These are phyloP conservation scores for Odocoileus virginianus DNA, from an alignment of 2,113 vertebrate genomes.

Conservation along the genomic window DNA sequence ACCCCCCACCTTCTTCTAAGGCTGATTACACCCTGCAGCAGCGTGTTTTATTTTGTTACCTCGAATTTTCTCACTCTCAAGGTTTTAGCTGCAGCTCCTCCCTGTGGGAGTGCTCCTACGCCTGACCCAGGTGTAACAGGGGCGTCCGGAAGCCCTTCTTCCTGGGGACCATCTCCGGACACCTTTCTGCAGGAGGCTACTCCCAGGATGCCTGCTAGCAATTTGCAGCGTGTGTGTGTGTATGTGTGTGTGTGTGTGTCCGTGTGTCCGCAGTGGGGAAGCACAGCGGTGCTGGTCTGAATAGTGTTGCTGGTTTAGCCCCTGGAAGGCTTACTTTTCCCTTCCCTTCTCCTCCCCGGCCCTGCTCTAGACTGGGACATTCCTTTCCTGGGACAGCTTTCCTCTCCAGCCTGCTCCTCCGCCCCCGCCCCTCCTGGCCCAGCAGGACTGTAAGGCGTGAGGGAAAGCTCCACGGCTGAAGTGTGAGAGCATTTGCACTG, in stretches of 20 bases:
- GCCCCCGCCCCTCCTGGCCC: no score
- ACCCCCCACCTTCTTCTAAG: not conserved
- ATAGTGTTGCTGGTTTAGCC: not conserved
- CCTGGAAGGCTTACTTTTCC: not conserved
- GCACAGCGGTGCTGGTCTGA: not conserved
- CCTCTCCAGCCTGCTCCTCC: not conserved
- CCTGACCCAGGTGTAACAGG: not conserved
- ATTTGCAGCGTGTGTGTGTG: not conserved
- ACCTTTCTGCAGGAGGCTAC: not conserved
- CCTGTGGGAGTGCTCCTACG: not conserved
- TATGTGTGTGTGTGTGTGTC: not conserved
- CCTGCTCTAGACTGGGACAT: not conserved
- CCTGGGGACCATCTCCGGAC: not conserved
- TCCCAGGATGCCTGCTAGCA: not conserved
- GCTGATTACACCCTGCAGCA: not conserved
- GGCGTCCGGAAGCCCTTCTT: not conserved
- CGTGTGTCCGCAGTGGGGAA: not conserved
- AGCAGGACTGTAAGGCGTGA: rapidly evolving
- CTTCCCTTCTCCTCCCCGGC: not conserved
- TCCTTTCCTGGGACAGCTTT: not conserved
- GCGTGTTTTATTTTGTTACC: not conserved
- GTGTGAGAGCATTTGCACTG: rapidly evolving
- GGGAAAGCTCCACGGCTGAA: not conserved
- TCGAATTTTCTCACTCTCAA: not conserved
- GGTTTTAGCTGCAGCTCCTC: not conserved